Evolutionary conservation across 2,797 vertebrate species (phyloP), one percentile per base, ranked within the genome.

Genomic region (Psittacula derbiana): DNA sequence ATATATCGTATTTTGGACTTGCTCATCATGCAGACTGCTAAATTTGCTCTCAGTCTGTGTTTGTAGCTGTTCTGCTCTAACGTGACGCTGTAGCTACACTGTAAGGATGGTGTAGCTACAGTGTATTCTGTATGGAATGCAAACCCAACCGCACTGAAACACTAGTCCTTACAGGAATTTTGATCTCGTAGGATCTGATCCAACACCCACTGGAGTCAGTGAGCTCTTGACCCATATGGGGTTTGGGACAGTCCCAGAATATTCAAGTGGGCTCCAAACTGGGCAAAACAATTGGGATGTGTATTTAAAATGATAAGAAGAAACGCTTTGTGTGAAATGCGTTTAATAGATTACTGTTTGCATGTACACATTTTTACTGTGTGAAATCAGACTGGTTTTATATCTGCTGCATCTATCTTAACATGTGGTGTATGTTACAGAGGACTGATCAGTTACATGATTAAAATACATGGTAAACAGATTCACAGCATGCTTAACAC

Each of bases 381-480:
- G 80, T 96, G 88, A 96, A 95, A 94, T 97, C 95, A 94, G 91
- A 55, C 57, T 57, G 25, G 73, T 46, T 88, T 91, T 96, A 38
- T 90, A 76, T 95, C 94, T 94, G 62, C 90, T 85, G 73, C 75
- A 73, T 94, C 81, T 94, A 31, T 93, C 88, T 88, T 62, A 75
- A 87, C 88, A 82, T 88, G 80, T 94, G 93, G 89, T 80, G 88
- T 65, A 67, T 82, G 89, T 95, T 96, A 87, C 88, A 71, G 43
- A 49, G 58, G 69, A 75, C 94, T 6, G 79, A 94, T 95, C 88
- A 92, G 76, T 95, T 90, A 81, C 52, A 33, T 78, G 82, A 92
- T 94, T 78, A 89, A 95, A 95, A 92, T 90, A 69, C 73, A 41
- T 0, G 6, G 84, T 76, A 92, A 96, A 93, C 86, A 92, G 86